Conservation (phyloP, 2,888 invertebrate genomes). For the Lasioglossum morio region DNA sequence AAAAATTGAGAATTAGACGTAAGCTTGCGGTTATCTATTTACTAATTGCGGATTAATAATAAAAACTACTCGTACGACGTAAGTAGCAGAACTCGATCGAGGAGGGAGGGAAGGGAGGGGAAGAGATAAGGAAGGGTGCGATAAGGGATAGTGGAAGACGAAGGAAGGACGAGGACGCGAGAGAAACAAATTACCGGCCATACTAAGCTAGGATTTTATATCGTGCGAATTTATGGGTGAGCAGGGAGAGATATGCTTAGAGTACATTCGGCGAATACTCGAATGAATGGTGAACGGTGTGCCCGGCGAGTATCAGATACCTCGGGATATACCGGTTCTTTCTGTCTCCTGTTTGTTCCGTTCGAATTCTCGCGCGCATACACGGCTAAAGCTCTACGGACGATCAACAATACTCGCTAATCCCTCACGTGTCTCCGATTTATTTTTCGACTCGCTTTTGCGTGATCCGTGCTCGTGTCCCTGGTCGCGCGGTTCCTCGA, state of each 20-base stretch:
- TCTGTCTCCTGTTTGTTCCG: slow-evolving; percentile 46
- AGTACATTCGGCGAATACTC: slow-evolving; percentile 45
- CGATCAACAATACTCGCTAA: slow-evolving; percentile 63
- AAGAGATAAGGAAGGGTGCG: not conserved
- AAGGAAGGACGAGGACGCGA: slow-evolving; percentile 47
- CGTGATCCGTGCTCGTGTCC: slow-evolving; percentile 45
- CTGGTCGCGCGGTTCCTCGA: slow-evolving; percentile 35
- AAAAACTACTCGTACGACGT: slow-evolving; percentile 71
- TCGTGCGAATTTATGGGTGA: slow-evolving; percentile 71
- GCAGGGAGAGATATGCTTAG: slow-evolving; percentile 31
- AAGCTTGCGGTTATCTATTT: slow-evolving; percentile 79
- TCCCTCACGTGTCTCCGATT: slow-evolving; percentile 63
- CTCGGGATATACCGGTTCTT: slow-evolving; percentile 40
- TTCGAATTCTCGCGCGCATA: slow-evolving; percentile 37
- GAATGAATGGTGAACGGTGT: slow-evolving; percentile 46
- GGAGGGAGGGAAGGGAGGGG: not conserved
- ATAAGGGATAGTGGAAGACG: not conserved
- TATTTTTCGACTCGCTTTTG: slow-evolving; percentile 73
- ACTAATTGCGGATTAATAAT: slow-evolving; percentile 78
- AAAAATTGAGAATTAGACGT: slow-evolving; percentile 72
- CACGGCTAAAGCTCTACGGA: slow-evolving; percentile 43
- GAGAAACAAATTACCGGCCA: slow-evolving; percentile 81
- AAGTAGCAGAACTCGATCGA: slow-evolving; percentile 71
- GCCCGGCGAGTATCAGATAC: slow-evolving; percentile 38
- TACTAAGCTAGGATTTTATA: slow-evolving; percentile 80